Base-by-base conservation (phyloP, 2,888 invertebrate genomes). In the Tachystola acroxantha region DNA sequence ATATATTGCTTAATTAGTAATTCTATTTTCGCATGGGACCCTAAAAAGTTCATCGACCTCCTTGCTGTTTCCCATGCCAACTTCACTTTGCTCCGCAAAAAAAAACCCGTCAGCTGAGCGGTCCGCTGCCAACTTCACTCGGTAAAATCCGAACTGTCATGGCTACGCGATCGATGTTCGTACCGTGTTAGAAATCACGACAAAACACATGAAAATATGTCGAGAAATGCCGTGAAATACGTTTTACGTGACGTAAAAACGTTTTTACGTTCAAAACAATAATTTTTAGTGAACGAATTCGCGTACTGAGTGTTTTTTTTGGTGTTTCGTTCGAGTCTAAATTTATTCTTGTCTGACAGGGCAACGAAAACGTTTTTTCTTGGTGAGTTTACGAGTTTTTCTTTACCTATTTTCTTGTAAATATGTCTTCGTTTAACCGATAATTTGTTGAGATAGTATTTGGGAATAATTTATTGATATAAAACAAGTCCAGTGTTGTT, bases 141-240 rank as follows among this genome's bases (percentile, higher is more conserved):
- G 66, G 71, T 74, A 58, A 73, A 80, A 77, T 64, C 63, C 64
- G 64, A 72, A 66, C 82, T 84, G 84, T 82, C 85, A 85, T 85
- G 85, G 84, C 81, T 67, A 48, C 73, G 62, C 80, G 81, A 85
- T 85, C 85, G 82, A 85, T 85, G 72, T 53, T 66, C 55, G 64
- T 64, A 58, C 60, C 63, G 64, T 62, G 66, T 57, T 73, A 68
- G 79, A 43, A 76, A 75, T 70, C 64, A 66, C 70, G 73, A 65
- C 64, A 78, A 82, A 81, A 78, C 70, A 68, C 69, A 60, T 69
- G 71, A 75, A 24, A 84, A 74, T 80, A 79, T 79, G 77, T 66
- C 68, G 71, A 61, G 67, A 53, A 52, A 61, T 64, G 55, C 64
- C 59, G 52, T 62, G 49, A 64, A 66, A 56, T 53, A 66, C 61